phyloP scores from a whole-genome alignment of 2,888 invertebrate species.

The Stenolophus ochropezus region DNA sequence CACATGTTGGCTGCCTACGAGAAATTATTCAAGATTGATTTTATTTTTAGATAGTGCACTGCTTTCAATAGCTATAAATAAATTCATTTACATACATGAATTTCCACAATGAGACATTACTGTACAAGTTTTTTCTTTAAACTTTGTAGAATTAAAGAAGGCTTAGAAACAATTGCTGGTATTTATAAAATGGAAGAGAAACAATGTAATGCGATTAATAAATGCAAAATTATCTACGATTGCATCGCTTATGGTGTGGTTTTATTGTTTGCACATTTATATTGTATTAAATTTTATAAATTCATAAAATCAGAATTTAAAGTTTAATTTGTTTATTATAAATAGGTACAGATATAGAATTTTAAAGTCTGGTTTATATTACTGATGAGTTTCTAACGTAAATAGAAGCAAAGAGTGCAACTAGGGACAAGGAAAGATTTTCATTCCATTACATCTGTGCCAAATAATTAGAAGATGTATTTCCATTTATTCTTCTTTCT shows the following conservation, averaged over 20 bases:
- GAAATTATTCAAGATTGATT: slow-evolving; percentile 5
- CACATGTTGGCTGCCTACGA: not conserved
- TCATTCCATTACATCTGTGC: too few species aligned
- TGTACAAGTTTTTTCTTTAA: not conserved
- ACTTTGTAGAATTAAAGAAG: not conserved
- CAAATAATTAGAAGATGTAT: too few species aligned
- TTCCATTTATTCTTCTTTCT: too few species aligned
- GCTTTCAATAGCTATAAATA: slow-evolving; percentile 25
- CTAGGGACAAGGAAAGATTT: too few species aligned
- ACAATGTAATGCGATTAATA: slow-evolving; percentile 10
- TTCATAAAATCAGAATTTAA: too few species aligned
- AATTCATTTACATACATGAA: slow-evolving; percentile 27
- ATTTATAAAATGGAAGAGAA: slow-evolving; percentile 1
- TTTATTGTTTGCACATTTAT: too few species aligned
- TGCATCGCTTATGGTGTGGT: not conserved
- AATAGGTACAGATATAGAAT: too few species aligned
- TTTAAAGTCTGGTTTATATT: too few species aligned
- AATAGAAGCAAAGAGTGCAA: too few species aligned
- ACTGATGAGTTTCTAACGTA: too few species aligned
- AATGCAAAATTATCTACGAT: not conserved
- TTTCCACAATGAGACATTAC: slow-evolving; percentile 22
- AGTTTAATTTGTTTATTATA: too few species aligned
- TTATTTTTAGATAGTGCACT: slow-evolving; percentile 31
- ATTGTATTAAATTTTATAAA: too few species aligned
- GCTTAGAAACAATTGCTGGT: slow-evolving; percentile 3